Percentiles rank a stretch among this genome's conserved stretches.
Evolutionary conservation across 23 tunicate genomes (phyloP).

Genomic region (Ascidia mentula): DNA sequence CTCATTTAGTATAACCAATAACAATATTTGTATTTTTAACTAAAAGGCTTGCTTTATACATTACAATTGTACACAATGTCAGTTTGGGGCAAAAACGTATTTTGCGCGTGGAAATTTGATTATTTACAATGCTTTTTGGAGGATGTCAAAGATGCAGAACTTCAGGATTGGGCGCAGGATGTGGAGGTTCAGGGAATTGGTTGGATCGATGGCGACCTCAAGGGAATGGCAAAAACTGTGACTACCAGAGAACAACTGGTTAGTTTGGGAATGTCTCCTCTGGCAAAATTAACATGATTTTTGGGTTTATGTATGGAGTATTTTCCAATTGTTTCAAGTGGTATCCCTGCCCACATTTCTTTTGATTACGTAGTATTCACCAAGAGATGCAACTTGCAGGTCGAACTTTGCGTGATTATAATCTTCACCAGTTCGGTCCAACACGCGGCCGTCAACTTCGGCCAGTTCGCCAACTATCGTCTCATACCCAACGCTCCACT

Average conservation of each 20-base stretch:
- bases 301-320: no score
- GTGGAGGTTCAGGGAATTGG: conserved; percentile 62
- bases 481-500: conserved; percentile 74
- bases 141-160: conserved; percentile 42
- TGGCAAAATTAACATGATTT: no score
- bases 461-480: conserved; percentile 67
- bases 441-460: conserved; percentile 76
- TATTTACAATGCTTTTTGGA: conserved; percentile 27
- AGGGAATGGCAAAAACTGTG: conserved; percentile 57
- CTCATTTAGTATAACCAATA: no score
- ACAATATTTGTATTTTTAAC: no score
- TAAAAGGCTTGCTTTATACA: no score
- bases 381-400: no score
- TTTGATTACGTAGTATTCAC: no score
- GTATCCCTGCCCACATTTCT: no score
- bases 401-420: conserved; percentile 20
- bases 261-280: background rate
- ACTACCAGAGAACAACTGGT: conserved; percentile 52
- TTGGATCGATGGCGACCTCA: conserved; percentile 58
- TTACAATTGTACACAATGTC: no score
- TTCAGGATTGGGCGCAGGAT: conserved; percentile 44
- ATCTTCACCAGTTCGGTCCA: conserved; percentile 64
- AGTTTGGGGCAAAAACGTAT: no score
- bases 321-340: no score
- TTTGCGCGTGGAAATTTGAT: background rate